These are phyloP conservation scores for Kryptolebias ocellatus DNA, from an alignment of 2,797 vertebrate genomes.

Conservation along the genomic window DNA sequence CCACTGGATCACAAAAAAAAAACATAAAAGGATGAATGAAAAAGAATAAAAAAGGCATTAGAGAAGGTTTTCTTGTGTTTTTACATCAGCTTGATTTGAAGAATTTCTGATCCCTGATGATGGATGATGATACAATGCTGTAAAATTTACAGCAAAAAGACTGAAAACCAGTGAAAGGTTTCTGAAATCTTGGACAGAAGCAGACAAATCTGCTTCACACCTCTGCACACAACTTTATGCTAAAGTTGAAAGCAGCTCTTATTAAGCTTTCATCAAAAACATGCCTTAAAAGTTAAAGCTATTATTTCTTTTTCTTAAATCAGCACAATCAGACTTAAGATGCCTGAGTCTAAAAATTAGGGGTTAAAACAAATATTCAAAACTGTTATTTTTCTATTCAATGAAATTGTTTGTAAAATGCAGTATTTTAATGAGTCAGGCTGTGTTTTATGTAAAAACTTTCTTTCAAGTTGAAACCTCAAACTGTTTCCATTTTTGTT, in stretches of 20 bases:
- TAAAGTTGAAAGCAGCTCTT: background rate
- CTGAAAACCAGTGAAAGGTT: background rate
- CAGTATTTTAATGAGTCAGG: too few species aligned
- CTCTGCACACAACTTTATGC: background rate
- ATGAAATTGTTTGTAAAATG: background rate
- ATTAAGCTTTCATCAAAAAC: too few species aligned
- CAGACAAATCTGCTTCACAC: background rate
- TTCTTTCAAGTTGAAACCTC: background rate
- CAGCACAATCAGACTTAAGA: too few species aligned
- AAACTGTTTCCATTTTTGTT: constrained; percentile 7
- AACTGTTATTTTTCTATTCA: background rate
- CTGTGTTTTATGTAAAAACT: background rate
- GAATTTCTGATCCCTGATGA: background rate
- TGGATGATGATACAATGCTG: background rate
- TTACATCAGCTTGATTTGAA: too few species aligned
- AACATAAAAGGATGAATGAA: background rate
- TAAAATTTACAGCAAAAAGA: background rate
- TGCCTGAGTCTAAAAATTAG: too few species aligned
- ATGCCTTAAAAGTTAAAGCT: too few species aligned
- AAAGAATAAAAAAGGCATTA: background rate
- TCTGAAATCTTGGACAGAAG: background rate
- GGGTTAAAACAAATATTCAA: background rate
- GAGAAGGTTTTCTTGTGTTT: too few species aligned
- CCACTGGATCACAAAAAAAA: background rate
- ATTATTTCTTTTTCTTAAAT: too few species aligned